Base-by-base conservation (phyloP, 2,797 vertebrate species). In the Naso thynnoides region DNA sequence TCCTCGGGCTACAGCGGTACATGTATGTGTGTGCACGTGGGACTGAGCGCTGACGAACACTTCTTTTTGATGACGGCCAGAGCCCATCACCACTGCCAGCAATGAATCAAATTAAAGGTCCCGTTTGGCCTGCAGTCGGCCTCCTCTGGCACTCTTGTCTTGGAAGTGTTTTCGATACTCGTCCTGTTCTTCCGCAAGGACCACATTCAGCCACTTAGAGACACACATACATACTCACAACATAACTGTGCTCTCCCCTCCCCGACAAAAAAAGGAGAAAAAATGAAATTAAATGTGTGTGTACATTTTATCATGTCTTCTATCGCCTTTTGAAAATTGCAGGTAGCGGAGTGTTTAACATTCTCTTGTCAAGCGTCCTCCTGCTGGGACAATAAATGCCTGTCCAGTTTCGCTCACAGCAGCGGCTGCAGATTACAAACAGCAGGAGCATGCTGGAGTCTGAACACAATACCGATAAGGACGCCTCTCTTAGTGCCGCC, bases 371-470 rank as follows among this genome's bases (percentile, higher is more conserved):
- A 96, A 96, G 96, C 95, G 90, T 94, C 92, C 95, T 95, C 97
- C 97, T 85, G 96, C 97, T 96, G 98, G 88, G 97, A 95, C 96
- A 96, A 96, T 97, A 98, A 98, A 98, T 97, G 97, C 96, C 95
- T 97, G 96, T 97, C 96, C 97, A 95, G 97, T 96, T 97, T 96
- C 95, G 92, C 96, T 97, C 97, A 95, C 96, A 97, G 96, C 96
- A 95, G 96, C 94, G 88, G 93, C 93, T 94, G 94, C 96, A 98
- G 97, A 98, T 98, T 98, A 98, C 96, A 98, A 97, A 96, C 96
- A 97, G 97, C 96, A 83, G 96, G 97, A 95, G 95, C 91, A 95
- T 93, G 73, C 78, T 93, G 91, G 93, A 95, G 95, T 95, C 94
- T 92, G 95, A 97, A 96, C 95, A 96, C 96, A 97, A 96, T 95